Base-by-base conservation (phyloP, 2,888 invertebrate species). In the Brachynemurus nebulosus region DNA sequence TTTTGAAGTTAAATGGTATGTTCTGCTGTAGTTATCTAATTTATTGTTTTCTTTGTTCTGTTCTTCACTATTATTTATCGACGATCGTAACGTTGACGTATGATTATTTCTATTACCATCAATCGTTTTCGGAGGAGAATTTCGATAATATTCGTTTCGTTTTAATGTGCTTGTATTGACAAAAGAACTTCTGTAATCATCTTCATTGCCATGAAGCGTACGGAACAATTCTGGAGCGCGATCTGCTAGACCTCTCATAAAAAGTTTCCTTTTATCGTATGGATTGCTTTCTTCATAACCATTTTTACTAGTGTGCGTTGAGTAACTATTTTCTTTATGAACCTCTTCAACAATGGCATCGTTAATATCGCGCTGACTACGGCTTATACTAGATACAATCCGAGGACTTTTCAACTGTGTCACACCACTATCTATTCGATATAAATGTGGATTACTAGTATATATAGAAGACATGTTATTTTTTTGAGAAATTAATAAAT, bases 321-420 rank as follows among this genome's bases (percentile, higher is more conserved):
- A 72, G n/a, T 17, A 23, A 12, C 11, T 39, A 17, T 34, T 42
- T 48, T 72, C 72, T 34, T 67, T 68, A 48, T 68, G 63, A 20
- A 69, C 67, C 53, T 69, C 69, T 2, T 70, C 69, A 56, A 53
- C 47, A 48, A 47, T 58, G 7, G 77, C 76, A 55, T 78, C 78
- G 19, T 78, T 75, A 19, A 88, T 64, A 60, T 88, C 86, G 48
- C 80, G 74, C 58, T 86, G 85, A 61, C 86, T 86, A 50, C 88
- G 74, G 59, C 82, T 86, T 48, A 89, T 82, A 51, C 86, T 82
- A 45, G 86, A 86, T 30, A 90, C 81, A 51, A 90, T 81, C 33
- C 86, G 86, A 1, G 89, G 89, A 60, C 86, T 88, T 60, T 88
- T 86, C 7, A 86, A 65, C 45, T 83, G 78, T 49, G 75, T 77